Conservation (phyloP, 2,888 invertebrate genomes). For the Meloe dianella region DNA sequence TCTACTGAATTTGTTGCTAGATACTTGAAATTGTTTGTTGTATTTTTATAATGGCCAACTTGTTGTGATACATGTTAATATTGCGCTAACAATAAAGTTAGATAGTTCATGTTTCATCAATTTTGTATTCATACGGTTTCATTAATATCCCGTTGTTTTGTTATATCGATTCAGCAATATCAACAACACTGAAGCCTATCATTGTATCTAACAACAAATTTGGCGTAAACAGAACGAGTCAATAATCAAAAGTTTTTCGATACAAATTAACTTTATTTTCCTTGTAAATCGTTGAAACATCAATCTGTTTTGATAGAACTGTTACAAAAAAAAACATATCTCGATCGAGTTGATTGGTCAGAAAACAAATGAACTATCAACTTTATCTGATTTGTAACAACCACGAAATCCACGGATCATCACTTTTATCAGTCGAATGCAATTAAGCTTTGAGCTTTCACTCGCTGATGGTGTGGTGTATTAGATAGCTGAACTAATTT, state of each 20-base stretch:
- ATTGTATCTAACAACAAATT: neutral
- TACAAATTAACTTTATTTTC: neutral
- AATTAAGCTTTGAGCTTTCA: constrained; percentile 23
- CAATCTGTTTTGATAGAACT: neutral
- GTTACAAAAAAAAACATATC: neutral
- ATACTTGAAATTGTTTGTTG: neutral
- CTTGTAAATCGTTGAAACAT: neutral
- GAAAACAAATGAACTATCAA: constrained; percentile 40
- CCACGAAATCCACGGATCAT: constrained; percentile 36
- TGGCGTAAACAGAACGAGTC: neutral
- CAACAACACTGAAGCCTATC: neutral
- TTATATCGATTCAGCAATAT: neutral
- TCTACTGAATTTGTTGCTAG: neutral
- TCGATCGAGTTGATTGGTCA: constrained; percentile 37
- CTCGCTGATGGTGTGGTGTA: neutral
- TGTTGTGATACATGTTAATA: too few relatives aligned
- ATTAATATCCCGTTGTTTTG: neutral
- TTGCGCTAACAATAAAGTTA: neutral
- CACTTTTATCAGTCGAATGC: constrained; percentile 34
- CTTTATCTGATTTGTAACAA: constrained; percentile 37
- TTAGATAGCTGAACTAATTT: constrained; percentile 14
- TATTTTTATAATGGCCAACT: neutral
- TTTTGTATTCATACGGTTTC: neutral
- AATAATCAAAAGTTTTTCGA: neutral
- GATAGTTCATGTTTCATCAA: neutral